These are phyloP conservation scores for Monoplex corrugatus DNA, from an alignment of 2,888 invertebrate genomes.

Conservation along the genomic window DNA sequence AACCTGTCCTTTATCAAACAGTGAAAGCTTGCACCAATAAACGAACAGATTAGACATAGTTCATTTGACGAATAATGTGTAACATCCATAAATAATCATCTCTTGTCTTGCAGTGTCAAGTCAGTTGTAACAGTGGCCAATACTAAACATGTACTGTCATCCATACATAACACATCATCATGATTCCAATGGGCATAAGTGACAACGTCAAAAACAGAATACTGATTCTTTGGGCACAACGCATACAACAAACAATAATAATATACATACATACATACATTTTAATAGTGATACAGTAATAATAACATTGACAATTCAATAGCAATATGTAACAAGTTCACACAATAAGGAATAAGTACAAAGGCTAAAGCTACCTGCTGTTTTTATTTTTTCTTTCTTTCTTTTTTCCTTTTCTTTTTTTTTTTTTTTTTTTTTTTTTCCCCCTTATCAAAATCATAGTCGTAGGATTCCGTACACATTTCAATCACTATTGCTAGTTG, in stretches of 20 bases:
- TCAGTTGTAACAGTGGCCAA: neutral
- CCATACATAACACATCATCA: neutral
- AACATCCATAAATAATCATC: neutral
- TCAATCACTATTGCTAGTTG: no score
- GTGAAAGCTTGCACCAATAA: neutral
- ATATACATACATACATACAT: neutral
- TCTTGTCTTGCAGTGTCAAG: neutral
- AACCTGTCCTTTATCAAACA: neutral
- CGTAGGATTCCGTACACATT: no score
- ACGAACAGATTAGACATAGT: neutral
- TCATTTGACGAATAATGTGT: neutral
- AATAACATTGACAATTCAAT: neutral
- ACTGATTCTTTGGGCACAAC: slow-evolving; percentile 24
- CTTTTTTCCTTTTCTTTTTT: no score
- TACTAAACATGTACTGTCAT: neutral
- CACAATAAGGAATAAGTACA: no score
- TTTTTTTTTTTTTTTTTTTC: no score
- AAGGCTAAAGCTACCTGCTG: no score
- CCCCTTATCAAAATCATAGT: no score
- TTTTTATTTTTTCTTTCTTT: no score
- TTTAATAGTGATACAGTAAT: neutral
- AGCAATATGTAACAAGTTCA: no score
- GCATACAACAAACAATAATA: no score
- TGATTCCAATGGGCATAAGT: neutral
- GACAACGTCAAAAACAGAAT: slow-evolving; percentile 18